Base-by-base conservation (phyloP, 2,113 vertebrate species). In the Anser cygnoides region DNA sequence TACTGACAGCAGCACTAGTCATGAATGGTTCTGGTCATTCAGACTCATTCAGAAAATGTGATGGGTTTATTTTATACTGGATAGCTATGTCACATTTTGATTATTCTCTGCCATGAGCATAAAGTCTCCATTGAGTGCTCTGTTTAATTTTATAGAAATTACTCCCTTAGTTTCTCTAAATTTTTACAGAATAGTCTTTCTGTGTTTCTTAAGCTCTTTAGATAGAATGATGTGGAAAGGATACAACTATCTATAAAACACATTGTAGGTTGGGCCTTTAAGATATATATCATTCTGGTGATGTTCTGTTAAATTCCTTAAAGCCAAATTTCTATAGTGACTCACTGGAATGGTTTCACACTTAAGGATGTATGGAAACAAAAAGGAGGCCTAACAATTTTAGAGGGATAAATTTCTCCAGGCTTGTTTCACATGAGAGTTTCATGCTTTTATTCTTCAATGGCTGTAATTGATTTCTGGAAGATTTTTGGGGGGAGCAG, bases 281-380 rank as follows among this genome's bases (percentile, higher is more conserved):
- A 93, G 50, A 28, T 57, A 4, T 20, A 5, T 57, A 84, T 28
- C 3, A 37, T 79, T 75, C 49, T 70, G 25, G 6, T 35, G 61
- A 19, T 22, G 26, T 65, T 78, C 75, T 88, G 41, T 26, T 77
- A 61, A 85, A 79, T 83, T 84, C 62, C 41, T 61, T 77, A 43
- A 77, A 87, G n/a, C 13, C 67, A 68, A 80, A 86, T 70, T 81
- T 93, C 66, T 39, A 83, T 90, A 46, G 78, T 68, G 85, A 39
- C 41, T 92, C 37, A 22, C 39, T 37, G 41, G 67, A 85, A 83
- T 62, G 50, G 70, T 84, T 73, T 79, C 67, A 54, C 49, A 61
- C 50, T 90, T 54, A 41, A 75, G 66, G 55, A 41, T 85, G 29
- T 62, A 23, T 17, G 65, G 73, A 92, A 73, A 65, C 49, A 52